Evolutionary conservation across 2,113 vertebrate species (phyloP).

Genomic region (Bungarus multicinctus): DNA sequence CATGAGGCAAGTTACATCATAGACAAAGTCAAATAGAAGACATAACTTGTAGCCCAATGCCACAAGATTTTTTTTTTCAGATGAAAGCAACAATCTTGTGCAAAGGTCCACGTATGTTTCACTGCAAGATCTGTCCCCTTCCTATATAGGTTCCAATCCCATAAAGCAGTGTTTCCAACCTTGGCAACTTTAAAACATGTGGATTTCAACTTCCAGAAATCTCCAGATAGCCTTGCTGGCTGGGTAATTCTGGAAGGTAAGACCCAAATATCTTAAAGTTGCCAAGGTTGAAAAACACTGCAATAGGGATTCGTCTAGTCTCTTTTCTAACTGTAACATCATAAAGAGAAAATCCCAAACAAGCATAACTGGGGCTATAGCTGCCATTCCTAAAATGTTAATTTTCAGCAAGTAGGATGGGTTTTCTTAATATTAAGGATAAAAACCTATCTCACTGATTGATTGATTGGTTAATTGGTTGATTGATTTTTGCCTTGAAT

Average conservation of each 20-base stretch:
- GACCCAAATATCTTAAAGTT: background rate
- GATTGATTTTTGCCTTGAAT: background rate
- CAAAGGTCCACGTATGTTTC: background rate
- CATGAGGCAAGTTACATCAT: background rate
- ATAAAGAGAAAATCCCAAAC: background rate
- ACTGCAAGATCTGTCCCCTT: background rate
- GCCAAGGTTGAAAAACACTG: background rate
- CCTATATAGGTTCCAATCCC: background rate
- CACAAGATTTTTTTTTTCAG: background rate
- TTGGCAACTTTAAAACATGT: background rate
- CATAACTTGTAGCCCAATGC: background rate
- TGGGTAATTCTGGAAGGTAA: background rate
- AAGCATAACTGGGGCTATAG: background rate
- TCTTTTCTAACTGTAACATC: background rate
- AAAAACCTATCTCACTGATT: background rate
- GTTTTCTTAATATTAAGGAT: background rate
- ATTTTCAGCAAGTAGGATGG: background rate
- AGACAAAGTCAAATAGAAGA: background rate
- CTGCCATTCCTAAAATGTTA: background rate
- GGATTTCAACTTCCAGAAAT: background rate
- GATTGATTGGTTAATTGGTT: background rate
- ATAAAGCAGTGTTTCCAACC: background rate
- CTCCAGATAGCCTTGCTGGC: background rate
- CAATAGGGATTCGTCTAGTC: background rate
- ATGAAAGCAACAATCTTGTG: background rate